Conservation (phyloP, 2,888 invertebrate species). For the Ophion costatus region DNA sequence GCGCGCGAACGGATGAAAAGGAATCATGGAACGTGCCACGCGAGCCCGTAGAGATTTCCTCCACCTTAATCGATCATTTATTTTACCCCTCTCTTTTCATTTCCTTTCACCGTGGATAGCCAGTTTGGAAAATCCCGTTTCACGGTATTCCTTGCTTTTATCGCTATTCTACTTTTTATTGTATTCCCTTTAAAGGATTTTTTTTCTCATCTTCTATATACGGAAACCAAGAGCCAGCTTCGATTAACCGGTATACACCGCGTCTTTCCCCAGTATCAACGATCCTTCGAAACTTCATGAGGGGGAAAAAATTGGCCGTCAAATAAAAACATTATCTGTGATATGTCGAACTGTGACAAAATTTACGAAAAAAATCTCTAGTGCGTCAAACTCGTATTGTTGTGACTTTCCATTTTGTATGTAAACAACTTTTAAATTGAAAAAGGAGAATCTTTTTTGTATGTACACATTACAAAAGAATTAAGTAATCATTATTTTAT, state of each 20-base stretch:
- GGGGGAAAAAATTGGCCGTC: neutral
- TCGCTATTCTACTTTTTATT: constrained; percentile 35
- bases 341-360: neutral
- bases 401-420: neutral
- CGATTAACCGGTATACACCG: constrained; percentile 27
- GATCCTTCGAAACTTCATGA: neutral
- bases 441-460: neutral
- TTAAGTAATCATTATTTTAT: no score
- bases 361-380: neutral
- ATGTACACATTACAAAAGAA: neutral
- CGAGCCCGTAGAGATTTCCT: constrained; percentile 33
- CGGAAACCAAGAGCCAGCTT: constrained; percentile 13
- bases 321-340: neutral
- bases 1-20: constrained; percentile 27
- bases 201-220: neutral
- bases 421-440: neutral
- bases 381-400: neutral
- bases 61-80: constrained; percentile 55
- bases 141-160: constrained; percentile 19
- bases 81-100: constrained; percentile 34
- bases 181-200: constrained; percentile 28
- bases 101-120: constrained; percentile 44
- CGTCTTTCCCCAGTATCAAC: neutral
- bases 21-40: constrained; percentile 29
- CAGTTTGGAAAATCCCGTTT: constrained; percentile 37